These are phyloP conservation scores for Pseudomugil tenellus DNA, from an alignment of 2,797 vertebrate genomes.

Conservation along the genomic window DNA sequence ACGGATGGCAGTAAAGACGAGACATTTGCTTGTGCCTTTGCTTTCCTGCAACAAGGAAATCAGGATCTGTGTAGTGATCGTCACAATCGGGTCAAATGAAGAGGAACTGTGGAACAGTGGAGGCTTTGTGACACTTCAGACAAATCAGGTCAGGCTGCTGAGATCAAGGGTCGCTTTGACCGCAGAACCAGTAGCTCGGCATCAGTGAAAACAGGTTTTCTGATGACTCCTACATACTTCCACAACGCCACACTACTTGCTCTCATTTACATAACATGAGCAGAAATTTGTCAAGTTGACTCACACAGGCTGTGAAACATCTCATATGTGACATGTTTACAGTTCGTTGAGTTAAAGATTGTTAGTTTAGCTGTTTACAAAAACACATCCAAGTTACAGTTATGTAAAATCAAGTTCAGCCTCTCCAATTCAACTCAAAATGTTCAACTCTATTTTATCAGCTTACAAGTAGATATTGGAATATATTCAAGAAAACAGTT, in stretches of 20 bases:
- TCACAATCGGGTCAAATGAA: conserved; percentile 13
- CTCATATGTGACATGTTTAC: background rate
- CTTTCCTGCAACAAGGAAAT: background rate
- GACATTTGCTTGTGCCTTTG: background rate
- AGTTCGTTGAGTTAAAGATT: background rate
- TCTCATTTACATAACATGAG: conserved; percentile 17
- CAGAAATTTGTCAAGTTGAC: conserved; percentile 6
- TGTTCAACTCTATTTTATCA: background rate
- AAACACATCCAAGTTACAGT: background rate
- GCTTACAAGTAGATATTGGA: background rate
- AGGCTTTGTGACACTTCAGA: conserved; percentile 30
- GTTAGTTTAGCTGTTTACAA: background rate
- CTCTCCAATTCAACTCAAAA: background rate
- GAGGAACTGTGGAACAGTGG: conserved; percentile 9
- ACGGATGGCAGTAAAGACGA: background rate
- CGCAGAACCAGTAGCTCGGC: conserved; percentile 13
- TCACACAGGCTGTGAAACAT: background rate
- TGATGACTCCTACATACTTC: background rate
- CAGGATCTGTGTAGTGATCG: background rate
- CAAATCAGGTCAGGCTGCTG: conserved; percentile 32
- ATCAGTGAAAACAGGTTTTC: conserved; percentile 33
- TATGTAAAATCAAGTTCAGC: background rate
- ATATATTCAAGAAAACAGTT: background rate
- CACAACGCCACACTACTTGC: background rate
- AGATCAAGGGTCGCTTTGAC: conserved; percentile 17